Base-by-base conservation (phyloP, 2,797 vertebrate species). In the Tragelaphus eurycerus region DNA sequence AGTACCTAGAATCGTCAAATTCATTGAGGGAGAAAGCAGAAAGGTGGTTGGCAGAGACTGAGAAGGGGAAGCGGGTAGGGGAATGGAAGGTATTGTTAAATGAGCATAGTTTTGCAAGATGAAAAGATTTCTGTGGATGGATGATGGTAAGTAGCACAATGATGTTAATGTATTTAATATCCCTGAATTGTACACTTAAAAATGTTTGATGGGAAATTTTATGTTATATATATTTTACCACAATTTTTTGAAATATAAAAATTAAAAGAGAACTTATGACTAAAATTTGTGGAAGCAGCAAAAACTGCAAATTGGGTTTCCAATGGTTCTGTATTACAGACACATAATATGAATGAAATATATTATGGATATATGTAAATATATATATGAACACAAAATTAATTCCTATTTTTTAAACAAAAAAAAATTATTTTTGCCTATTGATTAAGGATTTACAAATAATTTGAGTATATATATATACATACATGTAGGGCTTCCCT, bases 181-280 rank as follows among this genome's bases (percentile, higher is more conserved):
- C 67, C 64, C 15, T 38, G 6, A 94, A 84, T 27, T 55, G 29
- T 54, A 64, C 12, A 54, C 29, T 89, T 83, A 34, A 60, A 91
- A 92, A 57, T 4, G 1, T 19, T 15, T 79, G 43, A 57, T 62
- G 13, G 29, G 57, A 95, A 89, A 95, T 50, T 38, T 64, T 57
- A 60, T n/a, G 54, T 52, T 59, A 59, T 50, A 15, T 87, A 15
- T 43, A 83, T 79, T 95, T 95, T 93, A 82, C 16, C 29, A 92
- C 34, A 93, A 78, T 10, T 55, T 57, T 54, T 46, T 54, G 54
- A 76, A 83, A 43, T 60, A 52, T 50, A 71, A 16, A 9, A 79
- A 48, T 97, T 95, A 94, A 98, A 95, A 95, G 25, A 90, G 29
- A 31, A 54, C 60, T 89, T 84, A 91, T 25, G 21, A 87, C 38